Conservation (phyloP, 2,888 invertebrate genomes). For the Clunio marinus region DNA sequence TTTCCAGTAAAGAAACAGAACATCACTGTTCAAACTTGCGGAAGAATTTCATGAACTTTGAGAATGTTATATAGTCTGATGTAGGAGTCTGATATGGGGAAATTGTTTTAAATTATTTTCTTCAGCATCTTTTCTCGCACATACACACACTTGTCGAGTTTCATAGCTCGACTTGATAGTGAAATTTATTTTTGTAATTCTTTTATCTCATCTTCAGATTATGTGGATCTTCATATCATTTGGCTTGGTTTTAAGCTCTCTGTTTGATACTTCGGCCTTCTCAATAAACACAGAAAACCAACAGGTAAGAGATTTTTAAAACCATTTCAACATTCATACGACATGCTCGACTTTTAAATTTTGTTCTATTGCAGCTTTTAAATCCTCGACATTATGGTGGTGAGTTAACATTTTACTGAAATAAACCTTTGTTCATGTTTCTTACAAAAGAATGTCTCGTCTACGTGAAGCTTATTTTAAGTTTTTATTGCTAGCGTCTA, state of each 20-base stretch:
- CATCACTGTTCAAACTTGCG: too few relatives aligned
- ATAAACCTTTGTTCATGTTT: too few relatives aligned
- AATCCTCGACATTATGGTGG: conserved; percentile 19
- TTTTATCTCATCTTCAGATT: conserved; percentile 1
- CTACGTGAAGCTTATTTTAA: too few relatives aligned
- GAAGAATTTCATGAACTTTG: too few relatives aligned
- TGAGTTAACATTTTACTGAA: too few relatives aligned
- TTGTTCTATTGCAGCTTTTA: background rate
- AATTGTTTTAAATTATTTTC: too few relatives aligned
- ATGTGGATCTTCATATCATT: conserved; percentile 28
- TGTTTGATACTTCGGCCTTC: conserved; percentile 34
- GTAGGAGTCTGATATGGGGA: too few relatives aligned
- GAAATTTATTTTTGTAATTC: background rate
- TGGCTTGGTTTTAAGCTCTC: conserved; percentile 18
- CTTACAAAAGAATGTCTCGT: too few relatives aligned
- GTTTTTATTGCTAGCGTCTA: too few relatives aligned
- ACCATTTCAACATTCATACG: too few relatives aligned
- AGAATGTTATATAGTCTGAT: too few relatives aligned
- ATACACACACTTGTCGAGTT: background rate
- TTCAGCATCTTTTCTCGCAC: too few relatives aligned
- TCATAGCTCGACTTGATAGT: background rate
- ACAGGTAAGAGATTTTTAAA: conserved; percentile 16
- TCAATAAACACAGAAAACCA: conserved; percentile 32
- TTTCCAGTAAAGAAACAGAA: background rate
- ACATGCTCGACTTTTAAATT: background rate